A percentile compares a stretch with the other conserved stretches of the same genome.
These are phyloP conservation scores for Sardinella longiceps DNA, from an alignment of 2,797 vertebrate species.

Conservation along the genomic window DNA sequence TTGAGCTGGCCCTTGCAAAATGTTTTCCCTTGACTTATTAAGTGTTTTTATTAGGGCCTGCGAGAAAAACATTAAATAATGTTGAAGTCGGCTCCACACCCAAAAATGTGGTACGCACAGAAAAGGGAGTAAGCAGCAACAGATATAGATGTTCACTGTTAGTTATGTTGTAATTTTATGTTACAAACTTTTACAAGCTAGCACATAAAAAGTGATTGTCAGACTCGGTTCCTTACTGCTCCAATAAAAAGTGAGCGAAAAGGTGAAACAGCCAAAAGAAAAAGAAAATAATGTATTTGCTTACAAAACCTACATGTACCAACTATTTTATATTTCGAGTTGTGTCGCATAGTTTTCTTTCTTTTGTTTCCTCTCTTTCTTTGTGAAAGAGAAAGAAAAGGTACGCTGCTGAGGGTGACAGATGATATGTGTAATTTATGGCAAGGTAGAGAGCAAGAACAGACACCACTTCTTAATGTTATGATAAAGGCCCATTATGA, in stretches of 20 bases:
- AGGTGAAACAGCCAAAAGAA: constrained; percentile 2
- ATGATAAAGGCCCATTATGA: constrained; percentile 21
- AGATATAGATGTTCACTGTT: constrained; percentile 25
- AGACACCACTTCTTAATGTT: neutral
- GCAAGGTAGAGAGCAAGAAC: neutral
- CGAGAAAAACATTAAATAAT: constrained; percentile 41
- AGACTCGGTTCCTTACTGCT: constrained; percentile 16
- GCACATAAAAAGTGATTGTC: constrained; percentile 29
- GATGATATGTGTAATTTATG: constrained; percentile 11
- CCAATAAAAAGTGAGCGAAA: constrained; percentile 19
- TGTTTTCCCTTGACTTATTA: constrained; percentile 39
- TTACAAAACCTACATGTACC: neutral
- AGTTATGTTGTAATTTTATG: constrained; percentile 32
- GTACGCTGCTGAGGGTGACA: neutral
- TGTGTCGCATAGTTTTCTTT: neutral
- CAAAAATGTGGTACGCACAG: constrained; percentile 34
- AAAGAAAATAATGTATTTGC: neutral
- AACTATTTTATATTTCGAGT: neutral
- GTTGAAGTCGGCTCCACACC: constrained; percentile 1
- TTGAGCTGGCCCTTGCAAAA: constrained; percentile 30
- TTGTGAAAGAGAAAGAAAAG: neutral
- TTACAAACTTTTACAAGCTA: constrained; percentile 29
- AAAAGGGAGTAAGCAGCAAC: constrained; percentile 25
- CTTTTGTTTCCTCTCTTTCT: neutral
- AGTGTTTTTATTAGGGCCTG: constrained; percentile 41